Percentiles rank a stretch among this genome's conserved stretches.
Conservation (phyloP, 2,797 vertebrate species). For the Cottoperca gobio region DNA sequence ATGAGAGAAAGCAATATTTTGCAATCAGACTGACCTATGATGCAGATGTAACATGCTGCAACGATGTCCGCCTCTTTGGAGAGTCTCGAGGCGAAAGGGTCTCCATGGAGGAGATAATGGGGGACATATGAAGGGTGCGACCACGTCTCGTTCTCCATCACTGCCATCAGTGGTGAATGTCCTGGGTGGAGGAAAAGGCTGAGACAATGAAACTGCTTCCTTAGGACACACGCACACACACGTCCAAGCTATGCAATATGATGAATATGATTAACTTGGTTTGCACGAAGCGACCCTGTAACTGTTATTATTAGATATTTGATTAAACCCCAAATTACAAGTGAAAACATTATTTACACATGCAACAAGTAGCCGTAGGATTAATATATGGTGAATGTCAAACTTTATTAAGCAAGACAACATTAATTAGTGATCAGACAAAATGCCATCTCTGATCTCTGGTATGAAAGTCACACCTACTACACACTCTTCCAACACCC, state of each 20-base stretch:
- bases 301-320: too few relatives aligned
- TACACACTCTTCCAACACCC: background rate
- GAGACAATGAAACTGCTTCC: conserved; percentile 26
- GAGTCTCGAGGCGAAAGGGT: conserved; percentile 92
- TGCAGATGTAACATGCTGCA: conserved; percentile 90
- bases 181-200: conserved; percentile 59
- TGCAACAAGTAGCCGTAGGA: too few relatives aligned
- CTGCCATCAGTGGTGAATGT: conserved; percentile 74
- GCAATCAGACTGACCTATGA: conserved; percentile 87
- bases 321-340: too few relatives aligned
- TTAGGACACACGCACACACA: background rate
- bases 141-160: conserved; percentile 82
- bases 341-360: too few relatives aligned
- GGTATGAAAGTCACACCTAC: background rate
- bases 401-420: too few relatives aligned
- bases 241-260: too few relatives aligned
- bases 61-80: conserved; percentile 92
- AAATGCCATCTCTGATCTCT: too few relatives aligned
- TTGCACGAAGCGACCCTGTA: too few relatives aligned
- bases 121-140: conserved; percentile 77
- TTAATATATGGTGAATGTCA: too few relatives aligned
- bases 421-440: too few relatives aligned
- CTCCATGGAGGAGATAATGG: conserved; percentile 85
- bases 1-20: background rate
- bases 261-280: too few relatives aligned